These are phyloP conservation scores for Mycalesis mineus DNA, from an alignment of 2,888 invertebrate species.

Conservation along the genomic window DNA sequence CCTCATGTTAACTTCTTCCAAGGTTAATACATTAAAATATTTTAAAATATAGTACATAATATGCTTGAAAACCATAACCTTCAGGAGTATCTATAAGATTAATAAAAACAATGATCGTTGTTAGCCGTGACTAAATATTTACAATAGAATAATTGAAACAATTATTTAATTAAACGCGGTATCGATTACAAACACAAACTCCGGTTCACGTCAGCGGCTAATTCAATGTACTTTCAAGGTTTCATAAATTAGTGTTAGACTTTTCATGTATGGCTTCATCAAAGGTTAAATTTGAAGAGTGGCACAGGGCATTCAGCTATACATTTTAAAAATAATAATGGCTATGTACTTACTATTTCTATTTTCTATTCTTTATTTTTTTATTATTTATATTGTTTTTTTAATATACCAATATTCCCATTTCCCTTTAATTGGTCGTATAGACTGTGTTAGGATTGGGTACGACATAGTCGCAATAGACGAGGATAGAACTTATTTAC, in stretches of 20 bases:
- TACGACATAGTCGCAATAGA: no score
- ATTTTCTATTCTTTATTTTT: no score
- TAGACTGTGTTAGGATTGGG: no score
- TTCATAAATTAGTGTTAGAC: background rate
- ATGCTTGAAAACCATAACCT: background rate
- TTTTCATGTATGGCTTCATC: conserved; percentile 9
- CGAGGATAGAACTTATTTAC: no score
- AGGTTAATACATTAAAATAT: no score
- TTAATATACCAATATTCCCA: no score
- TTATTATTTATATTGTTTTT: no score
- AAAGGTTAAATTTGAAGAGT: background rate
- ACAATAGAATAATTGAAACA: conserved; percentile 30
- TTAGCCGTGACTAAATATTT: conserved; percentile 30
- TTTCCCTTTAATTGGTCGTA: no score
- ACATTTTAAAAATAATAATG: no score
- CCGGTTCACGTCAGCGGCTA: background rate
- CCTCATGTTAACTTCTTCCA: no score
- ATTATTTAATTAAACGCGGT: conserved; percentile 40
- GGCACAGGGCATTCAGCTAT: background rate
- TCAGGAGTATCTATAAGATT: background rate
- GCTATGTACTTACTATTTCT: no score
- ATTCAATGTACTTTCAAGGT: conserved; percentile 12
- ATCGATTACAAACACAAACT: conserved; percentile 40
- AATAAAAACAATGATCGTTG: background rate
- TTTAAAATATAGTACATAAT: no score